Base-by-base conservation (phyloP, 2,888 invertebrate species). In the Diabrotica balteata region DNA sequence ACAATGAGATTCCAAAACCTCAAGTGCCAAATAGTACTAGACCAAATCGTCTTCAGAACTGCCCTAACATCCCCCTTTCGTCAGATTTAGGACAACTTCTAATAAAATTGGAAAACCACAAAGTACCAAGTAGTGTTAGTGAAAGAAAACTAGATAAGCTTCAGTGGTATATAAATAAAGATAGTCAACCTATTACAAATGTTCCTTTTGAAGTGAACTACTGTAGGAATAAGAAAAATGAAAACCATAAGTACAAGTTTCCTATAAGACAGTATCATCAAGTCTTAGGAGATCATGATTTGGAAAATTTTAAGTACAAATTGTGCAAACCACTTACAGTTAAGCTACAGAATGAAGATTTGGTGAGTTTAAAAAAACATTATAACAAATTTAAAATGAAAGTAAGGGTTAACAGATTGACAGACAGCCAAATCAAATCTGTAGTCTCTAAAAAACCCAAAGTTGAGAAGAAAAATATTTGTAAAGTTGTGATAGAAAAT, bases 11-110 rank as follows among this genome's bases (percentile, higher is more conserved):
- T 11, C 60, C 55, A 8, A 59, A 55, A 47, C 44, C 59, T 8
- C 46, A 59, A 8, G 32, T 47, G 44, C 60, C 68, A 60, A 68
- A 60, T 22, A 32, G 4, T 45, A 52, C 44, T 7, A 45, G 53
- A 45, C n/a, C 55, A 8, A 57, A 57, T 32, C 54, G 64, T 42
- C 32, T 68, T 45, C 57, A 47, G 22, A 61, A 68, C 17, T 64
- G 68, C 44, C 68, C 59, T 9, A 57, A 64, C 49, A 67, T 69
- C n/a, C 69, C 69, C 0, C 47, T 69, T 17, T 69, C 69, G 9
- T 69, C 69, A 2, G 59, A 69, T 50, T 22, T 69, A n/a, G 69
- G 69, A 46, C 58, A 52, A 55, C 10, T 62, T 5, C 46, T 69
- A 50, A 43, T 69, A 11, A 62, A 59, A 55, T 59, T 45, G 45